Evolutionary conservation across 2,888 invertebrate species (phyloP).

Genomic region (Chymomyza caudatula): DNA sequence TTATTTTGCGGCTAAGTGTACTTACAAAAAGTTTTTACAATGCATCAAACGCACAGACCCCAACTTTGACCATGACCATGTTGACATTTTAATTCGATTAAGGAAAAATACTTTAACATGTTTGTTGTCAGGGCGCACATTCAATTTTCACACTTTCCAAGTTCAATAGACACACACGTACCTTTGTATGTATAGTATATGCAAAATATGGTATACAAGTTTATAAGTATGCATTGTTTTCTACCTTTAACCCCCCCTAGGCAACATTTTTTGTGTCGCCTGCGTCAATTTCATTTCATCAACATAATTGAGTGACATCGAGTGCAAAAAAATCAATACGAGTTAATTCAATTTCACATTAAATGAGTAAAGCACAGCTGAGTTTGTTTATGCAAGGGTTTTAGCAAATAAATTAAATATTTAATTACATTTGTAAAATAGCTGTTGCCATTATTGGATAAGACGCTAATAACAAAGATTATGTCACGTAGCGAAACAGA

Average conservation of each 20-base stretch:
- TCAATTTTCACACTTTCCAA: background rate
- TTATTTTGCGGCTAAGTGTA: background rate
- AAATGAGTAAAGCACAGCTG: conserved; percentile 37
- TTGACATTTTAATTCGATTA: conserved; percentile 26
- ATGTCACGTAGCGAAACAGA: too few relatives aligned
- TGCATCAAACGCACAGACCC: background rate
- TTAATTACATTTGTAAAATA: too few relatives aligned
- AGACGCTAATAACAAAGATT: too few relatives aligned
- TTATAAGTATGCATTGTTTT: background rate
- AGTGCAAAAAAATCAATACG: conserved; percentile 57
- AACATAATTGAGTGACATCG: conserved; percentile 33
- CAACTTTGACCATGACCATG: background rate
- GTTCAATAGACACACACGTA: too few relatives aligned
- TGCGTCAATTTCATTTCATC: background rate
- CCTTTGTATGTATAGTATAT: too few relatives aligned
- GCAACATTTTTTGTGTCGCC: background rate
- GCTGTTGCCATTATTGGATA: too few relatives aligned
- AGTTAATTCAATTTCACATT: conserved; percentile 51
- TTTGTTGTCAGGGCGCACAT: conserved; percentile 12
- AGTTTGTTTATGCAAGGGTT: too few relatives aligned
- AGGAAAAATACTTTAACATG: conserved; percentile 10
- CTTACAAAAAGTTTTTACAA: background rate
- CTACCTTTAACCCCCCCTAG: too few relatives aligned
- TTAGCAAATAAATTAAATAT: too few relatives aligned
- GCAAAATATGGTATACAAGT: conserved; percentile 14